phyloP scores from a whole-genome alignment of 2,888 invertebrate genomes.

The Stictocephala bisonia region DNA sequence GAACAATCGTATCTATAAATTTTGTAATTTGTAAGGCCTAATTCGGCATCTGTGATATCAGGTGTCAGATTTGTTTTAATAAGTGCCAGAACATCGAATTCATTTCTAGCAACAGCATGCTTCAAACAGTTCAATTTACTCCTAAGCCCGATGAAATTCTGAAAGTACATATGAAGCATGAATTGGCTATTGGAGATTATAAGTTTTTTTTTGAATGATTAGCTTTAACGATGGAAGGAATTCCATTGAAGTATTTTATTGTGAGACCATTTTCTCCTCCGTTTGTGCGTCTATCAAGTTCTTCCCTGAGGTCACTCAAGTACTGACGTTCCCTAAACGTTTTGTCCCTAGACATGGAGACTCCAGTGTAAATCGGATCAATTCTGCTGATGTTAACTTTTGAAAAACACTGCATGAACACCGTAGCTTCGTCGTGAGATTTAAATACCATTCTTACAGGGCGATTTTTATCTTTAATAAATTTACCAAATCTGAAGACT shows the following conservation, averaged over 20 bases:
- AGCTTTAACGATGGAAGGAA: not conserved
- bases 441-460: not conserved
- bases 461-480: not conserved
- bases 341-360: not conserved
- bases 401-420: not conserved
- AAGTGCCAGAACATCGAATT: not conserved
- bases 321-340: not conserved
- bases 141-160: not conserved
- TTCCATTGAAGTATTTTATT: not conserved
- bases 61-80: constrained; percentile 4
- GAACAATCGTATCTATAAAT: too few species aligned
- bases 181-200: not conserved
- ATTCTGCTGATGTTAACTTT: not conserved
- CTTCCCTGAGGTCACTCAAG: not conserved
- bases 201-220: not conserved
- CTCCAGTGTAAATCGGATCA: too few species aligned
- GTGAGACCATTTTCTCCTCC: not conserved
- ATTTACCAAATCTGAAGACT: not conserved
- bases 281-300: not conserved
- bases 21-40: not conserved
- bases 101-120: not conserved
- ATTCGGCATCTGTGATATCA: not conserved
- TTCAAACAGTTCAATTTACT: not conserved
- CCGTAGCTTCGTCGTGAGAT: not conserved
- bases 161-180: not conserved